phyloP scores from a whole-genome alignment of 2,888 invertebrate species.

The Augochlorella aurata region DNA sequence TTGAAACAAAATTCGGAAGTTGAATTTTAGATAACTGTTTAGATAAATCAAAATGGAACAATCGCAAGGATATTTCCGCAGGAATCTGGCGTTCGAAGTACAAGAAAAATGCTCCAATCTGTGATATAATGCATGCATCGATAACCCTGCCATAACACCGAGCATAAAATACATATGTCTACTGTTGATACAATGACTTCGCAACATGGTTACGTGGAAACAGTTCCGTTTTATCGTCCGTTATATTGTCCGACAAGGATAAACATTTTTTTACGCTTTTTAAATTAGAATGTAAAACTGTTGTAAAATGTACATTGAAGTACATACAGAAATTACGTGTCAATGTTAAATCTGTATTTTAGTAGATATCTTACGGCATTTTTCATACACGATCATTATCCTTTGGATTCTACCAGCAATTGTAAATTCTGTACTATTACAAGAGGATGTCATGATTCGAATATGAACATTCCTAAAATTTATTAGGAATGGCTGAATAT shows the following conservation, averaged over 20 bases:
- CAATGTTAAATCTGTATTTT: background rate
- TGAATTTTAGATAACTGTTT: background rate
- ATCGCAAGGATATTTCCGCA: background rate
- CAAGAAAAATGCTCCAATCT: conserved; percentile 22
- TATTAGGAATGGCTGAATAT: too few species aligned
- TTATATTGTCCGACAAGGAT: background rate
- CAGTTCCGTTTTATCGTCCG: conserved; percentile 1
- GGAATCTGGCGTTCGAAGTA: conserved; percentile 12
- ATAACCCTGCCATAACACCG: conserved; percentile 36
- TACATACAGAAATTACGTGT: background rate
- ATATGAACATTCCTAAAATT: too few species aligned
- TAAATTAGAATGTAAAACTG: background rate
- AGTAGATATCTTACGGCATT: too few species aligned
- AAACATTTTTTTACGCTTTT: background rate
- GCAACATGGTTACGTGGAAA: background rate
- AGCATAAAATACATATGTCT: conserved; percentile 65
- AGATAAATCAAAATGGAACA: background rate
- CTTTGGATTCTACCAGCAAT: too few species aligned
- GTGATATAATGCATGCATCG: conserved; percentile 59
- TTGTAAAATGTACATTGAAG: background rate
- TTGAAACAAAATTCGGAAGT: too few species aligned
- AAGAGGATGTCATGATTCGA: too few species aligned
- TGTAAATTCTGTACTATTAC: too few species aligned
- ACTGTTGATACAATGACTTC: conserved; percentile 37
- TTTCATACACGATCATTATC: too few species aligned